phyloP scores from a whole-genome alignment of 2,797 vertebrate species.

The Selene dorsalis region DNA sequence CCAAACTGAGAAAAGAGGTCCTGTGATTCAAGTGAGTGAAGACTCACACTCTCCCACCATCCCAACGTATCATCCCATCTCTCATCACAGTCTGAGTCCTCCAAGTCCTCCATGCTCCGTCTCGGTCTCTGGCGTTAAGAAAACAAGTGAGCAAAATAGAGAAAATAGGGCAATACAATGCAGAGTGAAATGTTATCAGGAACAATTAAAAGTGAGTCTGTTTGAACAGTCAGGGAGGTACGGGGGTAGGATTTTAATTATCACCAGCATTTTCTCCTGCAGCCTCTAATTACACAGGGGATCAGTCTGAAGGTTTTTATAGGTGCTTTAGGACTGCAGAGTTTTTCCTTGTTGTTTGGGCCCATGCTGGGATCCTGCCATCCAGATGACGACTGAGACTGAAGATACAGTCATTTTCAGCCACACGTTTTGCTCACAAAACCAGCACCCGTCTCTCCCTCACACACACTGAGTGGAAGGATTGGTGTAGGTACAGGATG shows the following conservation, averaged over 20 bases:
- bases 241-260: slow-evolving; percentile 72
- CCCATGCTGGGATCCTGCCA: slow-evolving; percentile 78
- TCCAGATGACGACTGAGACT: slow-evolving; percentile 75
- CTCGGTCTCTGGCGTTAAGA: slow-evolving; percentile 28
- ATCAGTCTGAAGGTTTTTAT: slow-evolving; percentile 77
- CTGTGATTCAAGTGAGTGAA: slow-evolving; percentile 58
- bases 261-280: slow-evolving; percentile 69
- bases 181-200: slow-evolving; percentile 41
- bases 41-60: slow-evolving; percentile 73
- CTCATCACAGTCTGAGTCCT: slow-evolving; percentile 67
- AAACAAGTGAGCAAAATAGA: slow-evolving; percentile 20
- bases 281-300: slow-evolving; percentile 75
- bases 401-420: slow-evolving; percentile 59
- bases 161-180: slow-evolving; percentile 47
- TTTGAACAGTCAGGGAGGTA: slow-evolving; percentile 53
- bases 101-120: slow-evolving; percentile 59
- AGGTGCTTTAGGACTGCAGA: slow-evolving; percentile 72
- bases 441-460: slow-evolving; percentile 35
- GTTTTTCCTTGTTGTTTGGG: slow-evolving; percentile 76
- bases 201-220: slow-evolving; percentile 55
- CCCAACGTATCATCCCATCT: slow-evolving; percentile 72
- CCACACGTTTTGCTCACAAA: slow-evolving; percentile 55
- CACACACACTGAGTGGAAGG: neutral
- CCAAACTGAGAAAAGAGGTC: slow-evolving; percentile 51
- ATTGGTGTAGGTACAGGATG: slow-evolving; percentile 34